These are phyloP conservation scores for Cassiopea andromeda DNA, from an alignment of 30 jellyfish, hydroid and myxozoan species.

Conservation along the genomic window DNA sequence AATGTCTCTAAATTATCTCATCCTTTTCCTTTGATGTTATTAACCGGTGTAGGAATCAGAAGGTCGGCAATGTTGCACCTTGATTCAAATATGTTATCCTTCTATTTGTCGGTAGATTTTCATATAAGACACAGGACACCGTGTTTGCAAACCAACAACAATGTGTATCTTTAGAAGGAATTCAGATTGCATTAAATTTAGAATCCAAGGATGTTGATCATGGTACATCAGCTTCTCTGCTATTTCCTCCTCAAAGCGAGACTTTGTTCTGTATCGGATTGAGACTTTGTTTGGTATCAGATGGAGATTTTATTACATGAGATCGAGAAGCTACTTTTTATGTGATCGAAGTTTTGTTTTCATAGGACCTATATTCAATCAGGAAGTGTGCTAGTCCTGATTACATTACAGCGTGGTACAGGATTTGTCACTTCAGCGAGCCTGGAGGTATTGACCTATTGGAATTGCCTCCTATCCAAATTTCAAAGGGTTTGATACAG, in stretches of 20 bases:
- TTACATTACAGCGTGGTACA: too few species aligned
- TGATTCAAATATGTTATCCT: conserved; percentile 22
- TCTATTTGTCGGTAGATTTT: conserved; percentile 46
- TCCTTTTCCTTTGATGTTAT: conserved; percentile 41
- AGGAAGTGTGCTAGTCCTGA: too few species aligned
- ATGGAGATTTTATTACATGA: too few species aligned
- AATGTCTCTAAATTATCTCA: not conserved
- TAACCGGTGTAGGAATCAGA: conserved; percentile 37
- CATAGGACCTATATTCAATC: too few species aligned
- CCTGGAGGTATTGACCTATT: too few species aligned
- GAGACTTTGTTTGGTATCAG: too few species aligned
- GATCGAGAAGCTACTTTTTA: too few species aligned
- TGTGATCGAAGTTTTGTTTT: too few species aligned
- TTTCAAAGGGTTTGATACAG: too few species aligned
- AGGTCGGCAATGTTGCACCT: conserved; percentile 71
- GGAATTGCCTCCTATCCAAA: too few species aligned
- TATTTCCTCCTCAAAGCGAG: not conserved
- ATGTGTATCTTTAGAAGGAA: conserved; percentile 38
- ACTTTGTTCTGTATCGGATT: not conserved
- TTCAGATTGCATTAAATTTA: conserved; percentile 37
- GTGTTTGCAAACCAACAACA: conserved; percentile 58
- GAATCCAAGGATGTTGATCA: conserved; percentile 39
- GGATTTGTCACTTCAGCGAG: too few species aligned
- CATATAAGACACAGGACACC: conserved; percentile 48
- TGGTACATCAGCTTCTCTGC: too few species aligned